Conservation (phyloP, 2,113 vertebrate species). For the Proteles cristata region DNA sequence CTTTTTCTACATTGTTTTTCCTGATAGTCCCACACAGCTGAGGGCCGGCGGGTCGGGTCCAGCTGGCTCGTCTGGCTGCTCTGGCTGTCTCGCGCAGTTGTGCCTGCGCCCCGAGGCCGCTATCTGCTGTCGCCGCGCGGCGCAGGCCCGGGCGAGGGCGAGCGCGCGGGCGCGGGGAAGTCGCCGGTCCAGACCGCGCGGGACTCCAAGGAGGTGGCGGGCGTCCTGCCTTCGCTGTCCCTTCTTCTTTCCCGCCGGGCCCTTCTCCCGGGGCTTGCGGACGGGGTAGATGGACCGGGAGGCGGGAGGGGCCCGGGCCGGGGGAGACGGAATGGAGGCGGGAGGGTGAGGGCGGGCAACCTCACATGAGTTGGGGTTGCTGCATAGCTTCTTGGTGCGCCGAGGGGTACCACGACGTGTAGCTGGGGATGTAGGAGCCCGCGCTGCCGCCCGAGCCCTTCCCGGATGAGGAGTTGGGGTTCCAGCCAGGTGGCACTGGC, state of each 20-base stretch:
- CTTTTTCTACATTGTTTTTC: slow-evolving; percentile 81
- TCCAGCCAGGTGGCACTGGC: slow-evolving; percentile 95
- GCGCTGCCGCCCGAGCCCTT: slow-evolving; percentile 93
- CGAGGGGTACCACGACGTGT: slow-evolving; percentile 98
- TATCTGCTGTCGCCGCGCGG: slow-evolving; percentile 40
- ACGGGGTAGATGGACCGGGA: slow-evolving; percentile 54
- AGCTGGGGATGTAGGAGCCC: slow-evolving; percentile 97
- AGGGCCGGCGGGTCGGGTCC: slow-evolving; percentile 73
- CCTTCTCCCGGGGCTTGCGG: slow-evolving; percentile 53
- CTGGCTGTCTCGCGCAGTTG: slow-evolving; percentile 36
- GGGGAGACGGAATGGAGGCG: slow-evolving; percentile 55
- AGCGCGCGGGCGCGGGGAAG: background rate
- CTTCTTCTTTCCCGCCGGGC: slow-evolving; percentile 31
- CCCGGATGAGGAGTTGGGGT: slow-evolving; percentile 92
- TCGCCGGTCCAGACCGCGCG: background rate
- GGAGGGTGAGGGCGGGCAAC: slow-evolving; percentile 61
- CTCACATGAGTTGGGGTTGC: slow-evolving; percentile 98
- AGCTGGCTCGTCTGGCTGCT: background rate
- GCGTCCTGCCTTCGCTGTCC: slow-evolving; percentile 64
- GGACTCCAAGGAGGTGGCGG: slow-evolving; percentile 37
- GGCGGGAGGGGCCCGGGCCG: slow-evolving; percentile 48
- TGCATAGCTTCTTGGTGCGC: slow-evolving; percentile 99
- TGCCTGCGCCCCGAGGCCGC: slow-evolving; percentile 79
- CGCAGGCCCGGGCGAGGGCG: background rate
- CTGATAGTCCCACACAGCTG: slow-evolving; percentile 87